Conservation (phyloP, 2,113 vertebrate genomes). For the Archilochus colubris region DNA sequence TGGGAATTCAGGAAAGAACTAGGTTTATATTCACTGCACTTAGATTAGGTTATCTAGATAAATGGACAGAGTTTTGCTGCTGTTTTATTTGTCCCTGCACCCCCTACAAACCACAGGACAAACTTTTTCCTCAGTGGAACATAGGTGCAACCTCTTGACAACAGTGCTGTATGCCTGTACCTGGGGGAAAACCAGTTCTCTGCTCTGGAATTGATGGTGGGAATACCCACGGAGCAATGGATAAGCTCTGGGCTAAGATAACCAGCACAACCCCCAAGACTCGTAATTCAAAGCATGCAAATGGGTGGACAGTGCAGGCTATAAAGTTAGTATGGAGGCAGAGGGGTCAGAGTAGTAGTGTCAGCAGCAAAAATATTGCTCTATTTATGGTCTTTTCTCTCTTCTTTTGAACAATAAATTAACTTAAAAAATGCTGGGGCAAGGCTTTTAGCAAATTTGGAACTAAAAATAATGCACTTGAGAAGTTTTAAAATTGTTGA, state of each 20-base stretch:
- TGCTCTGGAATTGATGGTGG: not conserved
- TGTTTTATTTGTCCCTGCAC: not conserved
- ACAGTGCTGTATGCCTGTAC: accelerated
- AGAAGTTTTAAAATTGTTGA: not conserved
- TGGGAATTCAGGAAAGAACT: not conserved
- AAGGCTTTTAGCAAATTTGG: not conserved
- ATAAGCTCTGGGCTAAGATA: not conserved
- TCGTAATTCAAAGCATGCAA: not conserved
- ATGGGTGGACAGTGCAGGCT: not conserved
- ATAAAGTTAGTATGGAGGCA: not conserved
- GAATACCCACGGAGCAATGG: not conserved
- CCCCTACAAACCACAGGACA: not conserved
- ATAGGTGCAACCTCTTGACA: not conserved
- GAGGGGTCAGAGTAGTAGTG: not conserved
- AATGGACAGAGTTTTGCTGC: not conserved
- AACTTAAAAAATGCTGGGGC: not conserved
- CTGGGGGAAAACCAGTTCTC: not conserved
- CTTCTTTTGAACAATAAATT: not conserved
- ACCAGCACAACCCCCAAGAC: not conserved
- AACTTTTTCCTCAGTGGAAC: not conserved
- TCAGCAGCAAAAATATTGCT: not conserved
- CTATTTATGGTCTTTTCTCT: not conserved
- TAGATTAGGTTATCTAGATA: not conserved
- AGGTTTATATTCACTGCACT: not conserved
- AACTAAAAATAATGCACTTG: not conserved